Evolutionary conservation across 2,113 vertebrate species (phyloP).

Genomic region (Lophochroa leadbeateri): DNA sequence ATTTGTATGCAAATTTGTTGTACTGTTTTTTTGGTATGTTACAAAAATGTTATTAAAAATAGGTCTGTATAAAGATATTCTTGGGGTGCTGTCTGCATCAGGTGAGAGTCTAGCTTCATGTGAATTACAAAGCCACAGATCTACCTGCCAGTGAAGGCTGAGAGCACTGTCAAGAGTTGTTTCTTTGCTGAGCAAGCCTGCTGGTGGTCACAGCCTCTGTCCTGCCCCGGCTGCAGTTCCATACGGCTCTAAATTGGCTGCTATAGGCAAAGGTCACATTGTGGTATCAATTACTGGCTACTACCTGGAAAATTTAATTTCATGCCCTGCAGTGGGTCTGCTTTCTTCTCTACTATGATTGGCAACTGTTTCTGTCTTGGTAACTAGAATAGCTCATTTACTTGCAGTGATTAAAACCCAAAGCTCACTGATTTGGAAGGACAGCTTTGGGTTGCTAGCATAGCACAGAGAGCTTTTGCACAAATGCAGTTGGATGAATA

Average conservation of each 20-base stretch:
- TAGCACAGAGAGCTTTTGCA: not conserved
- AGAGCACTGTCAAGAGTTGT: not conserved
- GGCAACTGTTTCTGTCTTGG: constrained; percentile 61
- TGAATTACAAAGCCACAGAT: not conserved
- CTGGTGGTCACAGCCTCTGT: not conserved
- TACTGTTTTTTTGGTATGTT: not conserved
- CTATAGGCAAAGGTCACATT: constrained; percentile 65
- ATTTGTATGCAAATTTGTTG: not conserved
- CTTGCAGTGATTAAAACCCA: constrained; percentile 30
- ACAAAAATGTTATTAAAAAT: not conserved
- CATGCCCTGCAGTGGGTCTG: constrained; percentile 66
- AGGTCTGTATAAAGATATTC: not conserved
- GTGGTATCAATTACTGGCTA: constrained; percentile 74
- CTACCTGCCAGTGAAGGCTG: not conserved
- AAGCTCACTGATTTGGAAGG: constrained; percentile 28
- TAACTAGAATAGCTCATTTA: constrained; percentile 62
- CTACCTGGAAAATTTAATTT: constrained; percentile 80
- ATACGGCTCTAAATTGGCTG: constrained; percentile 31
- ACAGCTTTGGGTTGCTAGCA: not conserved
- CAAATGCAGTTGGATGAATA: not conserved
- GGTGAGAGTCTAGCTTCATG: not conserved
- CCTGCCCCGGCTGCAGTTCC: not conserved
- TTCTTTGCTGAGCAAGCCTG: not conserved
- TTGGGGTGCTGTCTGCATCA: not conserved
- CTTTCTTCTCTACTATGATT: constrained; percentile 71